These are phyloP conservation scores for Halictus ligatus DNA, from an alignment of 2,888 invertebrate genomes.

Conservation along the genomic window DNA sequence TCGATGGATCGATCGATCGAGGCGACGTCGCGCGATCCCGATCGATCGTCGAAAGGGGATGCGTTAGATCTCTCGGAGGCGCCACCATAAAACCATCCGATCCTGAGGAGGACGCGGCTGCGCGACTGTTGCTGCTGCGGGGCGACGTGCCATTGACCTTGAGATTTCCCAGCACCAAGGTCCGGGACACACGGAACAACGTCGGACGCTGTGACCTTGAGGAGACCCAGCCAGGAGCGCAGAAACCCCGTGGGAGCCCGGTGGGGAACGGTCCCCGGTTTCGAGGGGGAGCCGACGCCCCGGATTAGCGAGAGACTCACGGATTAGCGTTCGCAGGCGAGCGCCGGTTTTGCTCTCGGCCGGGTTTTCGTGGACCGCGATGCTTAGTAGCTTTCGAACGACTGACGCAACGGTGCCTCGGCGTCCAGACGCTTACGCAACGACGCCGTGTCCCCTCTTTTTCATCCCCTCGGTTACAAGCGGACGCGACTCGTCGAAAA, in stretches of 20 bases:
- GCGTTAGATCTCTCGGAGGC: background rate
- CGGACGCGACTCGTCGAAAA: slow-evolving; percentile 56
- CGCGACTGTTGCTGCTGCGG: slow-evolving; percentile 30
- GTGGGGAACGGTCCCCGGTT: background rate
- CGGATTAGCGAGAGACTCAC: slow-evolving; percentile 1
- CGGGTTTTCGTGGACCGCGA: slow-evolving; percentile 69
- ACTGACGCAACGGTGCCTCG: slow-evolving; percentile 79
- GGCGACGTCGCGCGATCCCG: background rate
- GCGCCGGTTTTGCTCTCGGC: slow-evolving; percentile 8
- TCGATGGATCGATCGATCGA: slow-evolving; percentile 9
- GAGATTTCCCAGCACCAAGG: slow-evolving; percentile 36
- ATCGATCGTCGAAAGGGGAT: background rate
- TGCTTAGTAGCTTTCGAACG: slow-evolving; percentile 75
- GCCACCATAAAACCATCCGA: slow-evolving; percentile 37
- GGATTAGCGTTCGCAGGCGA: background rate
- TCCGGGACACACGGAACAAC: slow-evolving; percentile 13
- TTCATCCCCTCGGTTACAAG: slow-evolving; percentile 51
- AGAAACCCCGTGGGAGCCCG: background rate
- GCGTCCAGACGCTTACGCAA: slow-evolving; percentile 81
- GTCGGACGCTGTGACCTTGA: background rate
- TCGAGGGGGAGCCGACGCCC: background rate
- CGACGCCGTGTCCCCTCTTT: slow-evolving; percentile 64
- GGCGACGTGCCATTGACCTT: slow-evolving; percentile 61
- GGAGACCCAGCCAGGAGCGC: slow-evolving; percentile 14
- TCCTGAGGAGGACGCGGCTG: slow-evolving; percentile 31